Conservation (phyloP, 2,797 vertebrate genomes). For the Acrossocheilus fasciatus region DNA sequence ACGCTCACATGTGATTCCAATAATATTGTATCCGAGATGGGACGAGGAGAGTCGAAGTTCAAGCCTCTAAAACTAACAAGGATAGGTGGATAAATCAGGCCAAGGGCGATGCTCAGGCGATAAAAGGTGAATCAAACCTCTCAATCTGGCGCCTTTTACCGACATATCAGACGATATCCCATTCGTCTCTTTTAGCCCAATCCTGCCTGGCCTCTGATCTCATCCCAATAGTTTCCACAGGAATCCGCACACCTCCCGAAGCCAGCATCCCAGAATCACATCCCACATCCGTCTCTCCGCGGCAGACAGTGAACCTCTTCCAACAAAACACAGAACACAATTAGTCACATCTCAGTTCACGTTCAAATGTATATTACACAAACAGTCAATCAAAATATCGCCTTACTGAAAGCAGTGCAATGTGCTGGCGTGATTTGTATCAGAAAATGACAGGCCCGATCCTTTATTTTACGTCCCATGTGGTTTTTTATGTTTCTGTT, state of each 20-base stretch:
- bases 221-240: conserved; percentile 65
- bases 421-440: conserved; percentile 16
- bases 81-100: conserved; percentile 47
- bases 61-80: conserved; percentile 65
- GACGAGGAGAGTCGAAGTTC: conserved; percentile 72
- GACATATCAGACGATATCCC: conserved; percentile 57
- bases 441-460: conserved; percentile 1
- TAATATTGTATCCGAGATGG: conserved; percentile 60
- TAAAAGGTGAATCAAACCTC: conserved; percentile 28
- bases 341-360: conserved; percentile 51
- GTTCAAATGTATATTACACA: conserved; percentile 18
- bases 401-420: conserved; percentile 2
- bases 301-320: conserved; percentile 49
- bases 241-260: conserved; percentile 62
- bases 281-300: conserved; percentile 29
- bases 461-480: not conserved
- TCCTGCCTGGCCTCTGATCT: conserved; percentile 57
- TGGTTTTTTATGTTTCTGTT: not conserved
- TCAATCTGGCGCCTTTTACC: conserved; percentile 39
- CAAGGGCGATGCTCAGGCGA: not conserved
- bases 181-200: conserved; percentile 70
- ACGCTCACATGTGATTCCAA: conserved; percentile 55
- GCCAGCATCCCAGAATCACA: conserved; percentile 23
- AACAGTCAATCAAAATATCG: conserved; percentile 30
- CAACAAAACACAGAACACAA: conserved; percentile 63